phyloP scores from a whole-genome alignment of 1,140 invertebrate genomes.

The Drosophila paulistorum region DNA sequence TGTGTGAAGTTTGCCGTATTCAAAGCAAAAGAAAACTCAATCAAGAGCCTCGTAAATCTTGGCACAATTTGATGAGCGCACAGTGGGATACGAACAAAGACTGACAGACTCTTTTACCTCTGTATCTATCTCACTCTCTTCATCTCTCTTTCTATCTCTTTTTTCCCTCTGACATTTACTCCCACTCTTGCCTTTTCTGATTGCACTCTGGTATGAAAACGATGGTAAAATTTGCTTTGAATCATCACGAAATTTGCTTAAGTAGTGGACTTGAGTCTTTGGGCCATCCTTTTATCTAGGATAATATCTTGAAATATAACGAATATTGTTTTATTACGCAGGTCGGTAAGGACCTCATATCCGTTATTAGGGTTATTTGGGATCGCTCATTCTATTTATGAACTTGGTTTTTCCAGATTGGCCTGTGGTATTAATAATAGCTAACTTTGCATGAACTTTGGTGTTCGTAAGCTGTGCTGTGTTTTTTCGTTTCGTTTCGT shows the following conservation, averaged over 20 bases:
- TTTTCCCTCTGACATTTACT: not conserved
- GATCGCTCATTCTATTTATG: too few relatives aligned
- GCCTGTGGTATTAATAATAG: too few relatives aligned
- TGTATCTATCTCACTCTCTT: too few relatives aligned
- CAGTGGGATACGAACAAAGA: constrained; percentile 59
- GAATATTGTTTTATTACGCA: too few relatives aligned
- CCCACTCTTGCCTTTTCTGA: constrained; percentile 1
- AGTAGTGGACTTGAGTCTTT: too few relatives aligned
- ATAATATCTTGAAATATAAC: too few relatives aligned
- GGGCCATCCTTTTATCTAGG: too few relatives aligned
- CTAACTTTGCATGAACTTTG: too few relatives aligned
- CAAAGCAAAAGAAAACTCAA: constrained; percentile 79
- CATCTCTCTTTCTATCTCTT: not conserved
- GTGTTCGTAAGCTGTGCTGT: not conserved
- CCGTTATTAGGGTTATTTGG: too few relatives aligned
- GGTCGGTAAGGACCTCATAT: too few relatives aligned
- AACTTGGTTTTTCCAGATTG: too few relatives aligned
- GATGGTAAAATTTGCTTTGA: not conserved
- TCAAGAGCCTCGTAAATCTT: constrained; percentile 79
- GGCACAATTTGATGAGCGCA: constrained; percentile 78
- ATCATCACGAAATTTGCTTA: too few relatives aligned
- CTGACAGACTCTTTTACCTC: not conserved
- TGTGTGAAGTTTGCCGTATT: constrained; percentile 78
- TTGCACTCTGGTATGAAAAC: constrained; percentile 3
- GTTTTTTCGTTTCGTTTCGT: not conserved